A percentile compares a stretch with the other conserved stretches of the same genome.
Evolutionary conservation across 1,140 invertebrate species (phyloP).

Genomic region (Diprion similis): DNA sequence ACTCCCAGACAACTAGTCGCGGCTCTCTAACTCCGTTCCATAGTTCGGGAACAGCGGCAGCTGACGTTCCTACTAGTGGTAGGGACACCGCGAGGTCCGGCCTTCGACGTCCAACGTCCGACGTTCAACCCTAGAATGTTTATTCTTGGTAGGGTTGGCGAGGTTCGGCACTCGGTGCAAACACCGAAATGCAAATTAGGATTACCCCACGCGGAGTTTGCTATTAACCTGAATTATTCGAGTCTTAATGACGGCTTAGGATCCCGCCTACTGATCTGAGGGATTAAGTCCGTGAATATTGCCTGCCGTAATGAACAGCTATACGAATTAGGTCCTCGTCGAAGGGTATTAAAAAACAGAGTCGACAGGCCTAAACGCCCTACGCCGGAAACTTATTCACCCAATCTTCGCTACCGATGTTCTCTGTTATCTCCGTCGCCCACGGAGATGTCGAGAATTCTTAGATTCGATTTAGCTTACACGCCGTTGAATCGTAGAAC

Average conservation of each 20-base stretch:
- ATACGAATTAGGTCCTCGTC: neutral
- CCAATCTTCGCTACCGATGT: neutral
- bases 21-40: no score
- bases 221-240: slow-evolving; percentile 64
- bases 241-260: slow-evolving; percentile 64
- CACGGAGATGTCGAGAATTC: no score
- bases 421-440: neutral
- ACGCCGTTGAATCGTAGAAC: no score
- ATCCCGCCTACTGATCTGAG: slow-evolving; percentile 56
- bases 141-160: slow-evolving; percentile 38
- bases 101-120: neutral
- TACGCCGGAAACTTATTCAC: no score
- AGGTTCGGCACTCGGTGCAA: neutral
- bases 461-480: no score
- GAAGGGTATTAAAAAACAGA: neutral
- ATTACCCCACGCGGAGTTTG: slow-evolving; percentile 52
- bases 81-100: neutral
- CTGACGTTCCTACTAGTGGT: slow-evolving; percentile 16
- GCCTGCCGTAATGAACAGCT: slow-evolving; percentile 33
- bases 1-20: no score
- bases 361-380: no score
- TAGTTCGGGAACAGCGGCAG: slow-evolving; percentile 20
- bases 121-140: slow-evolving; percentile 35
- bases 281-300: slow-evolving; percentile 61
- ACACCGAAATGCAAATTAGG: slow-evolving; percentile 57